Conservation (phyloP, 2,797 vertebrate genomes). For the Acipenser transmontanus region DNA sequence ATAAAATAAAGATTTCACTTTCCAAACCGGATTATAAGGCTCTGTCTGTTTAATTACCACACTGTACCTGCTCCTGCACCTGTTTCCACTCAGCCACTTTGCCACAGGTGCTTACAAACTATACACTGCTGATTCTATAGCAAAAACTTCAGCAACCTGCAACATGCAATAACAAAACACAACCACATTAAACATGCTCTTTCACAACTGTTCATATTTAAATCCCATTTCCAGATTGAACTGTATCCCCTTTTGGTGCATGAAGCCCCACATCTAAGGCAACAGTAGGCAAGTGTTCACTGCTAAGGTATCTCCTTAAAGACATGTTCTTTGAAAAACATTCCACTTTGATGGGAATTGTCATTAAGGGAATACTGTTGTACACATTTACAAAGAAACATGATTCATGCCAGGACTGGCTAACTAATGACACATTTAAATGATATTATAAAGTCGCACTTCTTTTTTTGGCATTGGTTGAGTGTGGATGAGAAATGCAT, state of each 20-base stretch:
- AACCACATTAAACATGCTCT: no score
- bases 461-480: neutral
- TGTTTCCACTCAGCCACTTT: no score
- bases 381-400: neutral
- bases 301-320: neutral
- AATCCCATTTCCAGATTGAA: neutral
- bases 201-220: no score
- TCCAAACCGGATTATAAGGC: no score
- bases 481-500: neutral
- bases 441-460: neutral
- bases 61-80: no score
- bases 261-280: neutral
- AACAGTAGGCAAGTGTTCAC: neutral
- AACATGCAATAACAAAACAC: no score
- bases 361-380: neutral
- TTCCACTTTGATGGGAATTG: neutral
- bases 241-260: neutral
- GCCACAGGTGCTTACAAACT: no score
- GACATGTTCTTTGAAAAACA: neutral
- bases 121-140: no score
- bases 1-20: no score
- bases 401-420: neutral
- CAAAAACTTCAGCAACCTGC: no score
- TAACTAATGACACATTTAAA: neutral
- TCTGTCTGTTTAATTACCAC: no score